Evolutionary conservation across 1,140 invertebrate species (phyloP), one percentile per base, ranked within the genome.

Genomic region (Dufourea novaeangliae): DNA sequence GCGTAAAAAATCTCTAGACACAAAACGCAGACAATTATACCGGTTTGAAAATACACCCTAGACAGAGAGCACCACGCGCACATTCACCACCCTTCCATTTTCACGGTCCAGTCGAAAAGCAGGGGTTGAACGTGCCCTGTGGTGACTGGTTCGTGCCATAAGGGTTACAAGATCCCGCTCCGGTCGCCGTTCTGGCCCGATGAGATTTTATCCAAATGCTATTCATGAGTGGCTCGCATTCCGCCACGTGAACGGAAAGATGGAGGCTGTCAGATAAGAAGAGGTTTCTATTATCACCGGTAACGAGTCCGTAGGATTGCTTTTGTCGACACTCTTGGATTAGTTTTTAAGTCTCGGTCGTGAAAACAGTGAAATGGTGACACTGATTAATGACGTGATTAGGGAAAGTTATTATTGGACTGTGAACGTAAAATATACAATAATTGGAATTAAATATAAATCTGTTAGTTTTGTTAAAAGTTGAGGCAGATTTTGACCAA

Each of bases 131-230:
- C 41, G 27, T 56, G 64, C 39, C 25, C 52, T 27, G 34, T 54
- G 64, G 52, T 34, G 32, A 12, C 62, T 78, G 73, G 59, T 56
- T 29, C 39, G 12, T 50, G 32, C 46, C 32, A 29, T 69, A 44
- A n/a, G 62, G 76, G 69, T 54, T 81, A 71, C 20, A 39, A 74
- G 63, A 57, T 78, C 77, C 69, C 34, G 52, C 54, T 39, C 29
- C 29, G 32, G n/a, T 22, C 4, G 54, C 7, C 57, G 46, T 68
- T 59, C 85, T n/a, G 81, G 64, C 84, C 84, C 79, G 82, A 90
- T 85, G 87, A 90, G 88, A 88, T 90, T 89, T 86, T 90, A 90
- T 90, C 86, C 88, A 87, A 89, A 90, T 89, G 84, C 71, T 89
- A 89, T 90, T 90, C 88, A 89, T 89, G 89, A 89, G 82, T 32